A percentile compares a stretch with the other conserved stretches of the same genome.
phyloP scores from a whole-genome alignment of 2,797 vertebrate species.

The Danio albolineatus region DNA sequence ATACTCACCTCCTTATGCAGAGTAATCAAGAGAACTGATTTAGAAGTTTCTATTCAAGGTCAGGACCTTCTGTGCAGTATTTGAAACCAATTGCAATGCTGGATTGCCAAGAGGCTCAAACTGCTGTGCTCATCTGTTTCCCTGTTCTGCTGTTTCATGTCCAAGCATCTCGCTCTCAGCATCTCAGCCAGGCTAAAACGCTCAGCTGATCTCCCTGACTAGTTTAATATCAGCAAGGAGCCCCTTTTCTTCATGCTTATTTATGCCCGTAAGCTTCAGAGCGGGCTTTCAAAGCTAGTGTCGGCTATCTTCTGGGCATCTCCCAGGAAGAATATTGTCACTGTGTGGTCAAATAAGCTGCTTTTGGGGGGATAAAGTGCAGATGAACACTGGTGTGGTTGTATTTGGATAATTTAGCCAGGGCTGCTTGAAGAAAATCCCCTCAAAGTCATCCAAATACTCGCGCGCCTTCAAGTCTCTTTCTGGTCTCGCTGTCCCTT shows the following conservation, averaged over 20 bases:
- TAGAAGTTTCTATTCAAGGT: too few species aligned
- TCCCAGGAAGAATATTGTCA: conserved; percentile 78
- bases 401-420: conserved; percentile 78
- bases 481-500: conserved; percentile 45
- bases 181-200: conserved; percentile 67
- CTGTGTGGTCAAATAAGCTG: conserved; percentile 78
- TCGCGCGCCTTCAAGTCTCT: conserved; percentile 68
- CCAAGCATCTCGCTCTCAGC: conserved; percentile 55
- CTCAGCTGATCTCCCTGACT: conserved; percentile 68
- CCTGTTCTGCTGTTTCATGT: conserved; percentile 60
- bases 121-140: conserved; percentile 51
- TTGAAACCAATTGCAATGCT: not conserved
- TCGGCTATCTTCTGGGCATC: conserved; percentile 70
- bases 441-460: conserved; percentile 77
- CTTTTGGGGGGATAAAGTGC: conserved; percentile 67
- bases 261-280: conserved; percentile 73
- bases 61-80: not conserved
- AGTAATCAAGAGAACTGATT: too few species aligned
- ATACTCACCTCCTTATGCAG: too few species aligned
- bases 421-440: conserved; percentile 69
- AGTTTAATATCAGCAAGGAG: conserved; percentile 73
- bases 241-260: conserved; percentile 46
- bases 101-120: not conserved
- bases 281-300: conserved; percentile 75
- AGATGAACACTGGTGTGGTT: conserved; percentile 79